Evolutionary conservation across 2,113 vertebrate genomes (phyloP).

Genomic region (Drymodes brunneopygia): DNA sequence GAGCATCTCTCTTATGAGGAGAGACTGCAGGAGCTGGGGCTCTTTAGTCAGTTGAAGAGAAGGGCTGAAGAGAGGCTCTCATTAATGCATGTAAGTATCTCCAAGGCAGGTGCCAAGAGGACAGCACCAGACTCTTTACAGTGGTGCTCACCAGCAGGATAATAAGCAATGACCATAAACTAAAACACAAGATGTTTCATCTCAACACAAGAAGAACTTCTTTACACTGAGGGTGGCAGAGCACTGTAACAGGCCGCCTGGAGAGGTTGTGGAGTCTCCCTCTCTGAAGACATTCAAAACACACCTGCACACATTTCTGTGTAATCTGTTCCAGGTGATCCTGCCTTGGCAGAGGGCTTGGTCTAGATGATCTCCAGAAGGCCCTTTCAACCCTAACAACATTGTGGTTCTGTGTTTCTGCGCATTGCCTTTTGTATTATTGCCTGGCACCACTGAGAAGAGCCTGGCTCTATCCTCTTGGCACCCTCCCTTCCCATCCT

Average conservation of each 20-base stretch:
- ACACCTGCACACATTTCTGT: background rate
- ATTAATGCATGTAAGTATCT: background rate
- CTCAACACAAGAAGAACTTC: background rate
- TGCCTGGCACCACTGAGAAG: background rate
- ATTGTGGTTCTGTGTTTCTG: background rate
- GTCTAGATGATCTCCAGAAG: background rate
- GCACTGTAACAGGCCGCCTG: background rate
- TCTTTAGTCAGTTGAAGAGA: background rate
- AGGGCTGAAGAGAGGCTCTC: background rate
- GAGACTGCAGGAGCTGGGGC: background rate
- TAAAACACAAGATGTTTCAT: background rate
- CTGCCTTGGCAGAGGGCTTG: background rate
- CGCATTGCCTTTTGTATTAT: background rate
- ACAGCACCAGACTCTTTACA: too few relatives aligned
- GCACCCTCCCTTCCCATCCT: background rate
- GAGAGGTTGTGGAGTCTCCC: accelerated
- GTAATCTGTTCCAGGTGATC: background rate
- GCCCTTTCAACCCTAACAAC: background rate
- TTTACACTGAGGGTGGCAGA: background rate
- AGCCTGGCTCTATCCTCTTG: background rate
- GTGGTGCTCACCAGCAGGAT: background rate
- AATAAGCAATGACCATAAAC: background rate
- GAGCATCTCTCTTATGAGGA: background rate
- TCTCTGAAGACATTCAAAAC: background rate
- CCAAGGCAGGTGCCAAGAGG: accelerated